Conservation (phyloP, 2,797 vertebrate species). For the Babyrousa celebensis region DNA sequence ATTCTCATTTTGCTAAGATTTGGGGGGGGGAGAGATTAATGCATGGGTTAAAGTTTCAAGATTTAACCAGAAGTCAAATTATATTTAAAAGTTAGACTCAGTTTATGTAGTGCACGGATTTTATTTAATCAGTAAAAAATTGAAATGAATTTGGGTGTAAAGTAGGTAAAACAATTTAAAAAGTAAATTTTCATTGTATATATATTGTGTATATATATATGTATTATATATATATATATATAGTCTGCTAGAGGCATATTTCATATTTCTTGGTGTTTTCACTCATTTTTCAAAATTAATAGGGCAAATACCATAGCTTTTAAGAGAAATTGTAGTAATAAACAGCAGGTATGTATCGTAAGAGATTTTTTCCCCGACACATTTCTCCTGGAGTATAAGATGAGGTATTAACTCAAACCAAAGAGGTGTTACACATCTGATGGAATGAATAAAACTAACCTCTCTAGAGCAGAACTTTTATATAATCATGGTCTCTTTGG, state of each 20-base stretch:
- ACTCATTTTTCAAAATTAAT: background rate
- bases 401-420: conserved; percentile 46
- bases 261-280: background rate
- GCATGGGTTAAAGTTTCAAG: background rate
- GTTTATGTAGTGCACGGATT: background rate
- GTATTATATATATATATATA: no score
- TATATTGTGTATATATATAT: background rate
- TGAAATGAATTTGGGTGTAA: background rate
- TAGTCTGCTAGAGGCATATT: background rate
- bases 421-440: conserved; percentile 33
- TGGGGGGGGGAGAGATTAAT: background rate
- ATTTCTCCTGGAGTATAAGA: conserved; percentile 56
- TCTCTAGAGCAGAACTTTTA: conserved; percentile 54
- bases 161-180: conserved; percentile 13
- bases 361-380: accelerated
- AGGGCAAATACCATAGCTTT: background rate
- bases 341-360: background rate
- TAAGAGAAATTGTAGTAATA: conserved; percentile 1
- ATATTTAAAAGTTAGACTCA: background rate
- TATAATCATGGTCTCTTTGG: conserved; percentile 73
- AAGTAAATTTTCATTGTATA: background rate
- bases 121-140: background rate
- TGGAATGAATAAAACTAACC: conserved; percentile 38
- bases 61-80: background rate
- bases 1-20: background rate